A percentile compares a stretch with the other conserved stretches of the same genome.
phyloP scores from a whole-genome alignment of 1,140 invertebrate genomes.

The Pachypsylla venusta region DNA sequence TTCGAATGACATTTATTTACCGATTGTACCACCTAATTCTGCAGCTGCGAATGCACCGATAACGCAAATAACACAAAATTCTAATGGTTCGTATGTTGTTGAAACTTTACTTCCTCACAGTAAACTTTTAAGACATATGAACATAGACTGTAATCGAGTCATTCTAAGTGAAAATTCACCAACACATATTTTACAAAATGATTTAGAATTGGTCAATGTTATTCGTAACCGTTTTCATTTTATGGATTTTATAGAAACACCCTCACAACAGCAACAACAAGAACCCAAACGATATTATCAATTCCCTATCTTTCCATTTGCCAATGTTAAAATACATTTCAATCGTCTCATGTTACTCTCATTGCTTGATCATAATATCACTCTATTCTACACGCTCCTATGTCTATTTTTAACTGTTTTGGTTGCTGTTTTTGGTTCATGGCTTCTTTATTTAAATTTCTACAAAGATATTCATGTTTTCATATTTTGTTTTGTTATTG shows the following conservation, averaged over 20 bases:
- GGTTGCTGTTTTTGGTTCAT: conserved; percentile 70
- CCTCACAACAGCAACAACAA: conserved; percentile 17
- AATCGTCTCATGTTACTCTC: conserved; percentile 83
- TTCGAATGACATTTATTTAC: no score
- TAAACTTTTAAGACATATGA: conserved; percentile 10
- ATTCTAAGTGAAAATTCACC: not conserved
- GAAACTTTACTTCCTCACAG: conserved; percentile 16
- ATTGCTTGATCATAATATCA: conserved; percentile 81
- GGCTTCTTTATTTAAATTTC: conserved; percentile 67
- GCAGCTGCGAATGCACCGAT: conserved; percentile 15
- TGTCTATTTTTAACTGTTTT: conserved; percentile 70
- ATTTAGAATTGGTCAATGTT: conserved; percentile 16
- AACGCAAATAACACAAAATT: conserved; percentile 15
- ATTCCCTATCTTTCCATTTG: conserved; percentile 39
- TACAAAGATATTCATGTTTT: conserved; percentile 88
- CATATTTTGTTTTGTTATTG: conserved; percentile 91
- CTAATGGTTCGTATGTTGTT: conserved; percentile 17
- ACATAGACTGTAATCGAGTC: not conserved
- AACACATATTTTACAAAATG: not conserved
- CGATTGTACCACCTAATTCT: conserved; percentile 12
- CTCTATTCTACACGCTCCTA: conserved; percentile 65
- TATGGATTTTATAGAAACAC: conserved; percentile 23
- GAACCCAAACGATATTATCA: conserved; percentile 23
- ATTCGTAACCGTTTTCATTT: conserved; percentile 24
- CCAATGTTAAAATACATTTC: conserved; percentile 62